Conservation (phyloP, 2,888 invertebrate species). For the Eurytoma californica region DNA sequence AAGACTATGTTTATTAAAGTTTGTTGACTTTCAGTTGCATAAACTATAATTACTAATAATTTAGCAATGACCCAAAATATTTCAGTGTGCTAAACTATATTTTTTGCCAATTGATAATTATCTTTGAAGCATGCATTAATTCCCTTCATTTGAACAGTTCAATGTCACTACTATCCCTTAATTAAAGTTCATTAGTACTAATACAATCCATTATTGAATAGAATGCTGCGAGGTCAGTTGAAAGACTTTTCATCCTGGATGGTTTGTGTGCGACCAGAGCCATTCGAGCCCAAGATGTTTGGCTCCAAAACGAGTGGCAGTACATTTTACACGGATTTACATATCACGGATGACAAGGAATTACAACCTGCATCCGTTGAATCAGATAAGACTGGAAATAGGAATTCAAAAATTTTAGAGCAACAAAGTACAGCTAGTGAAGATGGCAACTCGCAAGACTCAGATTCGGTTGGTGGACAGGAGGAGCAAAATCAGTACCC, state of each 20-base stretch:
- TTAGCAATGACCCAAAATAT: conserved; percentile 29
- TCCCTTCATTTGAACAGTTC: conserved; percentile 28
- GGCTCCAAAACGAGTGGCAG: conserved; percentile 68
- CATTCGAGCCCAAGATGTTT: conserved; percentile 71
- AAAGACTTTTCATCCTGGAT: conserved; percentile 70
- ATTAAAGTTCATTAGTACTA: conserved; percentile 34
- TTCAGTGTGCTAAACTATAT: background rate
- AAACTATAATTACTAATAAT: conserved; percentile 2
- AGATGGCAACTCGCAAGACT: conserved; percentile 69
- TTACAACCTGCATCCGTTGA: conserved; percentile 56
- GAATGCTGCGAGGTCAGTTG: conserved; percentile 72
- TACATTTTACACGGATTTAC: conserved; percentile 71
- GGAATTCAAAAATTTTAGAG: conserved; percentile 64
- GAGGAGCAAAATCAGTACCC: conserved; percentile 65
- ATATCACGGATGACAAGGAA: conserved; percentile 57
- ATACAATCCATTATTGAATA: conserved; percentile 54
- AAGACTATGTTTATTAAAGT: background rate
- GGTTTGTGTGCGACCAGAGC: conserved; percentile 67
- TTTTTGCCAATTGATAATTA: conserved; percentile 37
- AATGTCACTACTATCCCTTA: conserved; percentile 10
- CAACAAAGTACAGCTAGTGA: conserved; percentile 65
- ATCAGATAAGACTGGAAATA: conserved; percentile 55
- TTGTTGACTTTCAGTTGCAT: background rate
- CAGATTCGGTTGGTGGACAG: conserved; percentile 63
- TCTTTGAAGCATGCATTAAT: conserved; percentile 16